phyloP scores from a whole-genome alignment of 2,113 vertebrate genomes.

The Microtus pennsylvanicus region DNA sequence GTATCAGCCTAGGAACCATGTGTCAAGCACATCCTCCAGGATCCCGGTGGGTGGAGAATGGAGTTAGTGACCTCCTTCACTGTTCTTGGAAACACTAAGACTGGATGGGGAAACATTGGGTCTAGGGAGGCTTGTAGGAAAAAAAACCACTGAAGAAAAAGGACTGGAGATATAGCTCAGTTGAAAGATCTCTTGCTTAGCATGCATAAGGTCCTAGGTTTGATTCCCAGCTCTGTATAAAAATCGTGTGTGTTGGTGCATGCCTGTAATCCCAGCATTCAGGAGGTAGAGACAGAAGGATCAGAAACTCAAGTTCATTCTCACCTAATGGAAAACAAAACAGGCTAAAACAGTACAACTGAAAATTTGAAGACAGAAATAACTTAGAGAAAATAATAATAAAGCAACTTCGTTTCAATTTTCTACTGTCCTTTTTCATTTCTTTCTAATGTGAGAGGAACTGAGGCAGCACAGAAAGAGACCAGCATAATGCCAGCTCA shows the following conservation, averaged over 20 bases:
- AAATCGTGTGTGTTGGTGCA: background rate
- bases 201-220: background rate
- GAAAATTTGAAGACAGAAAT: background rate
- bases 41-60: background rate
- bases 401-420: background rate
- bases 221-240: background rate
- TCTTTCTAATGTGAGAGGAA: background rate
- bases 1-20: background rate
- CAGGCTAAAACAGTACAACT: background rate
- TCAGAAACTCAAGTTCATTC: background rate
- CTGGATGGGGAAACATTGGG: background rate
- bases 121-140: background rate
- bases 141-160: background rate
- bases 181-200: background rate
- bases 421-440: background rate
- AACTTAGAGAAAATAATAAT: constrained; percentile 18
- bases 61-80: background rate
- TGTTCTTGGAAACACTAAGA: background rate
- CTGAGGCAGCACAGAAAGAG: background rate
- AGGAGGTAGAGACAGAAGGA: background rate
- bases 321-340: background rate
- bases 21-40: background rate
- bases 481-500: background rate
- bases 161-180: background rate
- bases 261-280: background rate